phyloP scores from a whole-genome alignment of 2,888 invertebrate genomes.

The Megastigmus dorsalis region DNA sequence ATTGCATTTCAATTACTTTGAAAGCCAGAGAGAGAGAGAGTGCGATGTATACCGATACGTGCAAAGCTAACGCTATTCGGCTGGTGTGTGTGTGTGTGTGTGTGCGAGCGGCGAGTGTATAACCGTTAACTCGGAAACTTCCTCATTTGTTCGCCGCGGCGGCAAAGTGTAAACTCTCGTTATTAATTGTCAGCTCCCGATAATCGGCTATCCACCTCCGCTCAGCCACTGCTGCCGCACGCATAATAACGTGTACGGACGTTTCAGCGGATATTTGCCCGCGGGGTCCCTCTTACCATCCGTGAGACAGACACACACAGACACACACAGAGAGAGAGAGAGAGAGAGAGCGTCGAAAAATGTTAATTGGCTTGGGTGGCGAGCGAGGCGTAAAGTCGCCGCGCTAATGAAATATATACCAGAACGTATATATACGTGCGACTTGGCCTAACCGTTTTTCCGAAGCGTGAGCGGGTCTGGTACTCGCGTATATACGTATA shows the following conservation, averaged over 20 bases:
- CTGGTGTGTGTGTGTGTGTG: too few species aligned
- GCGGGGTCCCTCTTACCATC: not conserved
- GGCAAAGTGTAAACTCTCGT: too few species aligned
- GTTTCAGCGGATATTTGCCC: too few species aligned
- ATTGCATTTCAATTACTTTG: slow-evolving; percentile 49
- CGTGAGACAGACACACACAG: too few species aligned
- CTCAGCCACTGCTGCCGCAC: too few species aligned
- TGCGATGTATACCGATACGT: slow-evolving; percentile 10
- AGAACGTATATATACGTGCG: slow-evolving; percentile 12
- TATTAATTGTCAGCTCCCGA: slow-evolving; percentile 40
- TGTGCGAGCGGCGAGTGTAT: too few species aligned
- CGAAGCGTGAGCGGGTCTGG: too few species aligned
- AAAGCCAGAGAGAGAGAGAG: too few species aligned
- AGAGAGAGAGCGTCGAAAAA: too few species aligned
- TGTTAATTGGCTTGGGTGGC: slow-evolving; percentile 35
- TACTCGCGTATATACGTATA: slow-evolving; percentile 1
- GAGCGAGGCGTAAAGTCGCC: too few species aligned
- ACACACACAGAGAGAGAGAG: too few species aligned
- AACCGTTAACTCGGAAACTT: slow-evolving; percentile 35
- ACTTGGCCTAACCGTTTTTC: slow-evolving; percentile 18
- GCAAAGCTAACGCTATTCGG: not conserved
- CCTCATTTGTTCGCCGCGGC: not conserved
- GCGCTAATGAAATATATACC: slow-evolving; percentile 25
- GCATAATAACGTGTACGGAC: too few species aligned
- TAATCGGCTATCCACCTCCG: not conserved